Base-by-base conservation (phyloP, 2,797 vertebrate species). In the Falco naumanni region DNA sequence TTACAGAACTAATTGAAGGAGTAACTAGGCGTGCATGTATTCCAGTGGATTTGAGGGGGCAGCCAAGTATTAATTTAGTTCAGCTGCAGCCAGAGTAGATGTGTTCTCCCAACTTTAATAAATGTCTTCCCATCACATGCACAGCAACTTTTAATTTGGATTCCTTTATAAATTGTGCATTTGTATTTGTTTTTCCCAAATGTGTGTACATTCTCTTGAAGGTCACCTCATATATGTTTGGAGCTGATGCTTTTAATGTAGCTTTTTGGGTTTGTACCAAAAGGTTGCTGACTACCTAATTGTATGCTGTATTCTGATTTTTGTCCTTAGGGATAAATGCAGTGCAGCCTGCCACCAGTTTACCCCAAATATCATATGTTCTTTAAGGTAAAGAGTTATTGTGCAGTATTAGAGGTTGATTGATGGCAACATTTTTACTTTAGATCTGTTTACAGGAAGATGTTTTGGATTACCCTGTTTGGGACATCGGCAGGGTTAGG, bases 31-130 rank as follows among this genome's bases (percentile, higher is more conserved):
- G 2, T 33, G 45, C 48, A 41, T 83, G 68, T 93, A 69, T 92
- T 96, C 78, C 87, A 92, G 57, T 56, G 92, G 56, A 85, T 96
- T 77, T 83, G 75, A 94, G 45, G 78, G 84, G 57, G 53, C 78
- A 96, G 95, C 90, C 95, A 96, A 96, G 64, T 89, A 93, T 70
- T 96, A 94, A 96, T 96, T 77, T 66, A 89, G 48, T 93, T 96
- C 95, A 95, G 93, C 87, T 96, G 96, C 77, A 89, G 68, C 39
- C 51, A 71, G 60, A 80, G 50, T 85, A 70, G 75, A 77, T 82
- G 29, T 64, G 60, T 92, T 95, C 90, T 95, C 43, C 48, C 26
- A 68, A 3, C 74, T 82, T 87, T 92, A 93, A 87, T 94, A 96
- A 89, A 83, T 80, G 68, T 54, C 57, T 95, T 97, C 87, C 83